A percentile compares a stretch with the other conserved stretches of the same genome.
Conservation (phyloP, 2,797 vertebrate species). For the Threskiornis aethiopicus region DNA sequence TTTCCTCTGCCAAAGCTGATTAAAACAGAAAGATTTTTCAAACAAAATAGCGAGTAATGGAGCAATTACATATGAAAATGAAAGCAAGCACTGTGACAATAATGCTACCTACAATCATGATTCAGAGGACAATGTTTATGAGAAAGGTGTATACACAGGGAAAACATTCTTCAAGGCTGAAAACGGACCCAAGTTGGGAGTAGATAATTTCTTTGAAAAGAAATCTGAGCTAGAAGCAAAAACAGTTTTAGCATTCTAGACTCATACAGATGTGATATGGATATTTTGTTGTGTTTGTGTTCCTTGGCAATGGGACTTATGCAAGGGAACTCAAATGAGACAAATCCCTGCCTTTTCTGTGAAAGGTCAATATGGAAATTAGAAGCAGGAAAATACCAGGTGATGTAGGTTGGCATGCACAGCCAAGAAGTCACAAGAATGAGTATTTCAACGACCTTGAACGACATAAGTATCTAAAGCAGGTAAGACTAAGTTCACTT, state of each 20-base stretch:
- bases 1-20: not conserved
- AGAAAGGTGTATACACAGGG: not conserved
- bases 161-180: not conserved
- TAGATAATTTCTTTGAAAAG: not conserved
- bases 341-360: not conserved
- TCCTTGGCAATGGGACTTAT: not conserved
- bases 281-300: not conserved
- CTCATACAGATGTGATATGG: not conserved
- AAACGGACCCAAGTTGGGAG: not conserved
- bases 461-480: not conserved
- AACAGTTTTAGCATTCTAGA: not conserved
- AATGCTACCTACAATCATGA: not conserved
- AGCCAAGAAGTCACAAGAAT: not conserved
- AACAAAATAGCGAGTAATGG: not conserved
- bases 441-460: not conserved
- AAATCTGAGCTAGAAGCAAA: not conserved
- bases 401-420: not conserved
- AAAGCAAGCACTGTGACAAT: not conserved
- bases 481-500: not conserved
- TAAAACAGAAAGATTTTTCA: not conserved
- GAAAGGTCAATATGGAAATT: not conserved
- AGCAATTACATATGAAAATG: not conserved
- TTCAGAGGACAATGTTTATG: not conserved
- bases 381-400: not conserved
- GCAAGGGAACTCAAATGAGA: not conserved